These are phyloP conservation scores for Sciurus niger DNA, from an alignment of 2,113 vertebrate species.

Conservation along the genomic window DNA sequence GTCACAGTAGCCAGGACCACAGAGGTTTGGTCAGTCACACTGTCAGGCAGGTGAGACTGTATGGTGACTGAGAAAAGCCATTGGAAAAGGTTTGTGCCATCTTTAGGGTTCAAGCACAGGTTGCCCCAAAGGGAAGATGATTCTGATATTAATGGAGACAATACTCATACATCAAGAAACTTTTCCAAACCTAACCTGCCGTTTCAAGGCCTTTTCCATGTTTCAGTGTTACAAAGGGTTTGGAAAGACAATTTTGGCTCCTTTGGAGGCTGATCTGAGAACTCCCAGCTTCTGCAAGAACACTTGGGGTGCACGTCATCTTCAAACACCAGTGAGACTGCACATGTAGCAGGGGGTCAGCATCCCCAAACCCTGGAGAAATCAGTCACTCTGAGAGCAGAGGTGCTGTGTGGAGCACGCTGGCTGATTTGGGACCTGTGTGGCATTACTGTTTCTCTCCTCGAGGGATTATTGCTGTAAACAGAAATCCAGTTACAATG, in stretches of 20 bases:
- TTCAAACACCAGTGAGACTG: background rate
- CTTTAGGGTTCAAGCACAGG: background rate
- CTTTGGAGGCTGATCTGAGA: background rate
- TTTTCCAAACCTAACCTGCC: background rate
- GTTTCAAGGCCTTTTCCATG: background rate
- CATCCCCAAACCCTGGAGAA: background rate
- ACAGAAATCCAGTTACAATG: background rate
- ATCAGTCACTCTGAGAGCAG: background rate
- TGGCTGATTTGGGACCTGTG: background rate
- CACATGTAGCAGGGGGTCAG: accelerated
- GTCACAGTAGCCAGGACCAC: background rate
- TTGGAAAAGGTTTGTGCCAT: background rate
- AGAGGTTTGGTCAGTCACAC: background rate
- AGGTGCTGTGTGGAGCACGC: background rate
- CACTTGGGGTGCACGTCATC: background rate
- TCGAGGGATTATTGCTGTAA: background rate
- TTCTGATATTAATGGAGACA: background rate
- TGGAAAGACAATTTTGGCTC: background rate
- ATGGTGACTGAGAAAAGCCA: background rate
- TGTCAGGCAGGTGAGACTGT: background rate
- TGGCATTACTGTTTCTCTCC: background rate
- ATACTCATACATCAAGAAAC: background rate
- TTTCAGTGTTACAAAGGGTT: background rate
- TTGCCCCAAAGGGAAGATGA: background rate
- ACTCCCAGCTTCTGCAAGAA: background rate